A percentile compares a stretch with the other conserved stretches of the same genome.
Conservation (phyloP, 37 sponge, comb jelly and placozoan genomes). For the Eunapius fragilis region DNA sequence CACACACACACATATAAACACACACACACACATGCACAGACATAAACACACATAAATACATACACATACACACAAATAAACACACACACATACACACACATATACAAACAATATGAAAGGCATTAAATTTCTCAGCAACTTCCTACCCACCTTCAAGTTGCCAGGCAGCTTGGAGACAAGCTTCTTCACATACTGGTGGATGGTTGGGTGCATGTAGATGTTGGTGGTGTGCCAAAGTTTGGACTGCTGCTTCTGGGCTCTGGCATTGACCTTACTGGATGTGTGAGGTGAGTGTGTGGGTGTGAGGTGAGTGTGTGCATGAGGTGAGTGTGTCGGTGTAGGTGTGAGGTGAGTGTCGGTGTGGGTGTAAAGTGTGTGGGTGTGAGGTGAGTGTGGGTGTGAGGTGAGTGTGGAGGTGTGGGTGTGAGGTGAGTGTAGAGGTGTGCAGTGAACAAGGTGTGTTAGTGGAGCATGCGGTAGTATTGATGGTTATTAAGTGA, state of each 20-base stretch:
- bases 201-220: constrained; percentile 82
- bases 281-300: background rate
- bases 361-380: too few species aligned
- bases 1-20: constrained; percentile 35
- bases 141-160: constrained; percentile 56
- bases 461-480: background rate
- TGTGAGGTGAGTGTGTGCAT: background rate
- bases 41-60: background rate
- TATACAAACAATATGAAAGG: background rate
- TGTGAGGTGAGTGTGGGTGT: too few species aligned
- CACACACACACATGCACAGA: constrained; percentile 16
- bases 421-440: too few species aligned
- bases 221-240: constrained; percentile 91
- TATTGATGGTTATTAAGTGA: too few species aligned
- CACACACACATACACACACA: background rate
- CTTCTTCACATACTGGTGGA: constrained; percentile 86
- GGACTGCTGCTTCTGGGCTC: constrained; percentile 64
- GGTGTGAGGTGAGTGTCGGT: too few species aligned
- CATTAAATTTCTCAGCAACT: background rate
- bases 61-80: background rate
- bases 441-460: background rate
- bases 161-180: constrained; percentile 79
- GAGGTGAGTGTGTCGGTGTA: too few species aligned
- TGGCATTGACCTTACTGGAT: constrained; percentile 60
- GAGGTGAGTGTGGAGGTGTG: too few species aligned